Evolutionary conservation across 1,140 invertebrate genomes (phyloP), one percentile per base, ranked within the genome.

Genomic region (Mycetomoellerius zeteki): DNA sequence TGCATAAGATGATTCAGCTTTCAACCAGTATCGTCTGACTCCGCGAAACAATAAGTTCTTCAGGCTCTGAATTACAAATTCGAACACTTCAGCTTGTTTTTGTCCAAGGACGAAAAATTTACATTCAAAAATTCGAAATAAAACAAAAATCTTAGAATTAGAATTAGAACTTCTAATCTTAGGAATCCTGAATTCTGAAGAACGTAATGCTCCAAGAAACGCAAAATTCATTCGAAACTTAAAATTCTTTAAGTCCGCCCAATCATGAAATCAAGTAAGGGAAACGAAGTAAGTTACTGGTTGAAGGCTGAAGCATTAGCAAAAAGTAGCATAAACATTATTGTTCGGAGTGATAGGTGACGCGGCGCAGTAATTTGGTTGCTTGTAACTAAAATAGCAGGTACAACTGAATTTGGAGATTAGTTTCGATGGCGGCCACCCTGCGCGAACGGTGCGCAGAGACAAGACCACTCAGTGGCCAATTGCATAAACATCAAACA

Each of bases 401-500:
- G 92, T 93, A 93, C 91, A 86, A 92, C 91, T 92, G 86, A 90
- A 91, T 60, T 82, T 86, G 43, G 56, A 33, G 64, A 89, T 88
- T 60, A 69, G 62, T 91, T 67, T 91, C 85, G 47, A 85, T 91
- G 69, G 82, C 89, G 90, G 89, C 87, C 87, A 88, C 72, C 85
- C 86, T 90, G 88, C 89, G 88, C 91, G 86, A 85, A 86, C 88
- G 85, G 71, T 72, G 89, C 87, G 91, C 91, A 91, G 85, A 92
- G 90, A 81, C 89, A 91, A 92, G 93, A 92, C 93, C 94, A 94
- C 92, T 93, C 91, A 93, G 91, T 94, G 94, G 93, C 94, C 94
- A 94, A 91, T 94, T 94, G 94, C 94, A 94, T 94, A 95, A 94
- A 94, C 92, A 94, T 93, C 93, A 94, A 94, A 93, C 93, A 93